Conservation (phyloP, 2,888 invertebrate genomes). For the Nephrotoma appendiculata region DNA sequence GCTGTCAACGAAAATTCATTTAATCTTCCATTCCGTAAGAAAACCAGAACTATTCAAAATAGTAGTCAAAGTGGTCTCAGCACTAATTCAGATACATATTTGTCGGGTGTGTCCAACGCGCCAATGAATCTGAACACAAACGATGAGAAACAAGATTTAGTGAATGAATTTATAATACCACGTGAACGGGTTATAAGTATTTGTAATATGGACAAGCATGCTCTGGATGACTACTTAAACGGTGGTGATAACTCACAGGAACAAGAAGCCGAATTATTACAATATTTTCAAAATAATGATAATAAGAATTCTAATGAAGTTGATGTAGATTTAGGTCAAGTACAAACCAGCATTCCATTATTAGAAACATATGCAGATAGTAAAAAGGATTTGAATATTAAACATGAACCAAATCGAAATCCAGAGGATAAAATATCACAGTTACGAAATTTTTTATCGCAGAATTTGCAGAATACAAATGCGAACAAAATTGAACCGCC, state of each 20-base stretch:
- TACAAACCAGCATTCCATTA: constrained; percentile 8
- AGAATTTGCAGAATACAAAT: constrained; percentile 14
- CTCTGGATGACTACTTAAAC: constrained; percentile 65
- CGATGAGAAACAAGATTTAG: constrained; percentile 17
- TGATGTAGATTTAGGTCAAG: constrained; percentile 5
- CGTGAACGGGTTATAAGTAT: constrained; percentile 58
- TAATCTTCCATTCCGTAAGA: not conserved
- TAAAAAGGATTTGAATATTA: constrained; percentile 6
- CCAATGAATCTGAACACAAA: constrained; percentile 16
- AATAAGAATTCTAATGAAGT: constrained; percentile 24
- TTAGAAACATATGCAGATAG: constrained; percentile 13
- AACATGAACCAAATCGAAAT: constrained; percentile 4
- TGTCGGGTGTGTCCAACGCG: constrained; percentile 23
- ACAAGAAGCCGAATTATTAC: constrained; percentile 70
- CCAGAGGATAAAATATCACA: constrained; percentile 51
- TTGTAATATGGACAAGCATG: constrained; percentile 65
- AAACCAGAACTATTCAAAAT: not conserved
- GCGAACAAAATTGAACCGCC: not conserved
- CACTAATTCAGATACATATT: not conserved
- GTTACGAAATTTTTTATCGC: constrained; percentile 37
- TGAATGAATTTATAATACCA: constrained; percentile 37
- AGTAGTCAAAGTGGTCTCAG: constrained; percentile 14
- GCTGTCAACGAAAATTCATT: not conserved
- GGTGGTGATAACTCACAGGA: constrained; percentile 62
- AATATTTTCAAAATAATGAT: constrained; percentile 51